Base-by-base conservation (phyloP, 2,797 vertebrate species). In the Holocentrus rufus region DNA sequence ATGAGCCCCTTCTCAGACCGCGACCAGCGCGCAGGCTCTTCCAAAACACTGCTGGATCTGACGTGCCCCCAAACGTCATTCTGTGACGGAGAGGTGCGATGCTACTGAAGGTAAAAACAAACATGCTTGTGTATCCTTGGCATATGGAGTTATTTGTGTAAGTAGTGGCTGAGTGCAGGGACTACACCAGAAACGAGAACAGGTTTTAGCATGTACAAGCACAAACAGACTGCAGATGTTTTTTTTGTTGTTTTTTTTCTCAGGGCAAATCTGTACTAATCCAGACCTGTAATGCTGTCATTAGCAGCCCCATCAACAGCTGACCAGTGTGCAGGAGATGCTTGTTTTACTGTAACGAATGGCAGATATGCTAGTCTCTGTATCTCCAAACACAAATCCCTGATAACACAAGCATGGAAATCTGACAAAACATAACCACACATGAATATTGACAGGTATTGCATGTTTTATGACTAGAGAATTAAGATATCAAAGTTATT, bases 11-110 rank as follows among this genome's bases (percentile, higher is more conserved):
- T 20, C 31, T n/a, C 17, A 57, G 55, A 56, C 54, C 7, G 7
- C 2, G 22, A 25, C 18, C 60, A n/a, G 31, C 68, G 72, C 59
- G 71, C 77, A 77, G 71, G 71, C 76, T 74, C 76, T 79, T 79
- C 64, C 63, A 74, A 80, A 69, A 79, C 83, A 79, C 62, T 58
- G 81, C 90, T 81, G 84, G 63, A 62, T 77, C 69, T 83, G 85
- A 88, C 74, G 70, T 88, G 79, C 77, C 50, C 73, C 60, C 74
- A 77, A 76, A 61, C 0, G 65, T 68, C 47, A 56, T 50, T 52
- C 34, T 46, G 49, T 65, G 68, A 72, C 58, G 1, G 7, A 71
- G 84, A 83, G 54, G 64, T 80, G 77, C 54, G 77, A 82, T 55
- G 79, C 70, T 62, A 54, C 62, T 15, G 58, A 61, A 55, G 62